phyloP scores from a whole-genome alignment of 1,140 invertebrate species.

The Pinna nobilis region DNA sequence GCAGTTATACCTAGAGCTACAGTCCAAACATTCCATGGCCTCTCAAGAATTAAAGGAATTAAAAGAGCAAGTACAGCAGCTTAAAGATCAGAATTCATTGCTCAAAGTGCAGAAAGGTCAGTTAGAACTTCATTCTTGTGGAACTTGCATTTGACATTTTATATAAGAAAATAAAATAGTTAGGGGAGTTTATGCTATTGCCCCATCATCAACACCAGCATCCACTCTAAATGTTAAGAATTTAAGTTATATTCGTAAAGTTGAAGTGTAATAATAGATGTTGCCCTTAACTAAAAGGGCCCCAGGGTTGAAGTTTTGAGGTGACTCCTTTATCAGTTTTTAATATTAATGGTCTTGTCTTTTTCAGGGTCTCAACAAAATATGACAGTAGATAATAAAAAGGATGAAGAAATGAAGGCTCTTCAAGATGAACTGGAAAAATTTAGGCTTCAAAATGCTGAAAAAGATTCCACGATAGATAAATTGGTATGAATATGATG shows the following conservation, averaged over 20 bases:
- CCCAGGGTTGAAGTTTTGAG: too few relatives aligned
- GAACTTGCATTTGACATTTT: background rate
- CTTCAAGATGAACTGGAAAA: constrained; percentile 59
- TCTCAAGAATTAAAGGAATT: constrained; percentile 84
- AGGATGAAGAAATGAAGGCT: constrained; percentile 57
- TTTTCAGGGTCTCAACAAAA: constrained; percentile 29
- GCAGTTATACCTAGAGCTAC: constrained; percentile 70
- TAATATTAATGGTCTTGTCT: background rate
- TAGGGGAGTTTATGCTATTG: too few relatives aligned
- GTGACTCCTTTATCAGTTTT: too few relatives aligned
- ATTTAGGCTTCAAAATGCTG: constrained; percentile 54
- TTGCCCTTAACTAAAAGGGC: too few relatives aligned
- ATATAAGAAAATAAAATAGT: too few relatives aligned
- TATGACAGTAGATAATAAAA: constrained; percentile 41
- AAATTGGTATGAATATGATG: constrained; percentile 57
- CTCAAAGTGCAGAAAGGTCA: constrained; percentile 83
- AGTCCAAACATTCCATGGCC: constrained; percentile 54
- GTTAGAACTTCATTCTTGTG: background rate
- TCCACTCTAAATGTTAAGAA: too few relatives aligned
- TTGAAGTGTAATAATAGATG: too few relatives aligned
- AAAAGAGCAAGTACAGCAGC: constrained; percentile 82
- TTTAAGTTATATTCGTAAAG: too few relatives aligned
- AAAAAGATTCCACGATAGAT: constrained; percentile 61
- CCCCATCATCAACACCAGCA: too few relatives aligned
- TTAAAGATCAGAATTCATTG: constrained; percentile 91